Conservation (phyloP, 2,888 invertebrate genomes). For the Perithous albicinctus region DNA sequence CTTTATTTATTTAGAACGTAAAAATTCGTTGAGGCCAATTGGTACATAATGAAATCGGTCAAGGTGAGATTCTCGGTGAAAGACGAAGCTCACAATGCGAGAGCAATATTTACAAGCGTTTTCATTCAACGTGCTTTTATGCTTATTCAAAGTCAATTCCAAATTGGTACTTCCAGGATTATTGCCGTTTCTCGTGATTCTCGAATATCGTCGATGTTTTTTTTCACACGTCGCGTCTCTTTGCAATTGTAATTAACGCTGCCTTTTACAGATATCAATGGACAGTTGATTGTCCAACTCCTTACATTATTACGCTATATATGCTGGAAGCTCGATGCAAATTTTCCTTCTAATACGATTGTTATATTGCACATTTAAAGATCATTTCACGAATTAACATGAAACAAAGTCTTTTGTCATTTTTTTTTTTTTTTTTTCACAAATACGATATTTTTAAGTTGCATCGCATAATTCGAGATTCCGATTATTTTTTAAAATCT, state of each 20-base stretch:
- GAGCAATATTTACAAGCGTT: not conserved
- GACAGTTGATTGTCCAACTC: no score
- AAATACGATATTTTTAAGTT: no score
- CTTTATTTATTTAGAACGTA: conserved; percentile 45
- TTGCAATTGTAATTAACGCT: conserved; percentile 38
- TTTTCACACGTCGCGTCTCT: conserved; percentile 4
- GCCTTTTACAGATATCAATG: not conserved
- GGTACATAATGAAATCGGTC: conserved; percentile 14
- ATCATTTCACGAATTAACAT: no score
- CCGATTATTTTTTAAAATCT: no score
- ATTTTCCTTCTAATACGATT: no score
- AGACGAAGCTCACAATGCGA: not conserved
- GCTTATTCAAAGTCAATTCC: conserved; percentile 16
- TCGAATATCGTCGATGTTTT: not conserved
- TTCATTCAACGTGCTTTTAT: not conserved
- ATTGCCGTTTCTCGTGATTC: not conserved
- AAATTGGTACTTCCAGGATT: conserved; percentile 9
- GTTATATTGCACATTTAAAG: no score
- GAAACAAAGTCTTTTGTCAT: no score
- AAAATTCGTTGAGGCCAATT: conserved; percentile 18
- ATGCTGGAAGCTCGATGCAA: no score
- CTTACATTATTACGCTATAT: no score
- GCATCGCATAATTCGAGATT: no score
- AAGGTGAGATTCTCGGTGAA: conserved; percentile 11
- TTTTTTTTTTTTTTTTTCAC: no score